Base-by-base conservation (phyloP, 1,140 invertebrate genomes). In the Sinella curviseta region DNA sequence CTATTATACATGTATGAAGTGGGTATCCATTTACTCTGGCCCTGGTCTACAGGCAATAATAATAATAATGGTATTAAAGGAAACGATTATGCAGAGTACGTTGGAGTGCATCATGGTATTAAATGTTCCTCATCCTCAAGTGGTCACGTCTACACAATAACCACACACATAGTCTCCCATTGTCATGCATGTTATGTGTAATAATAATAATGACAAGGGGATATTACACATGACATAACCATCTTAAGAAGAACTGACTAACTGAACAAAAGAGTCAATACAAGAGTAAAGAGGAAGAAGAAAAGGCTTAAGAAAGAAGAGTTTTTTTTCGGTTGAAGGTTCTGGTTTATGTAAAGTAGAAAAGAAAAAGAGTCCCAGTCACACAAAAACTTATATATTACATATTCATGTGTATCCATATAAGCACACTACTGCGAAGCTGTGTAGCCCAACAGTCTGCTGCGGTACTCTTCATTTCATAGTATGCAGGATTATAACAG, bases 91-190 rank as follows among this genome's bases (percentile, higher is more conserved):
- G 65, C 65, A 70, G 65, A 70, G 65, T 33, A 70, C 4, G 12
- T 26, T 60, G 57, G 57, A n/a, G 57, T 16, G 24, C 24, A 17
- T 60, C 1, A 70, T 70, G 65, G 65, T 30, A 70, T 70, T 70
- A 70, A 70, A 70, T 70, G 65, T 70, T 70, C 28, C 31, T 70
- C 28, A 70, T 70, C 65, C 65, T 70, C 65, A 70, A 70, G 65
- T 70, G 65, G 65, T 70, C 65, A 70, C 65, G 65, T 70, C 65
- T 70, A 3, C 31, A 70, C 65, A 70, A 70, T 70, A 70, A 70
- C 65, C 65, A 33, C 65, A 70, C 65, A 70, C 26, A 33, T 70
- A 70, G 65, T 17, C 65, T 30, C 3, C 65, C 28, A 70, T 33
- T 70, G 65, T 70, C 31, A 70, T 30, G 31, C 65, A 70, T 70